Evolutionary conservation across 2,113 vertebrate genomes (phyloP), one percentile per base, ranked within the genome.

Genomic region (Colistium nudipinnis): DNA sequence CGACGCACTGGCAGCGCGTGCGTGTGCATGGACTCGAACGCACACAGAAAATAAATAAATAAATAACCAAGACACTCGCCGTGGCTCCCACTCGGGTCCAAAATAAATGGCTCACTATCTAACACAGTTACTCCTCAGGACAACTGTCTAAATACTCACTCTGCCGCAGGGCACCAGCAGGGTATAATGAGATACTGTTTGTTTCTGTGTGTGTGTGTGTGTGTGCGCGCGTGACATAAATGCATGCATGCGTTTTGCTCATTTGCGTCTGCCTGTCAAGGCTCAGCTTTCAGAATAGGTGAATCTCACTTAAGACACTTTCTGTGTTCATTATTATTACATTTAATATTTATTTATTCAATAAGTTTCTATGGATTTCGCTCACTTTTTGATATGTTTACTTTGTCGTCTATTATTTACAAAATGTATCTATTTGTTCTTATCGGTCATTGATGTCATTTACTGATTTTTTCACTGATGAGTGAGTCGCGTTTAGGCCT

Each of bases 31-130:
- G 30, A 10, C 48, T 35, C 56, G n/a, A 31, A 57, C 45, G 25
- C 54, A 65, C 45, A 38, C 57, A 39, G 7, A 36, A 25, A n/a
- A 4, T n/a, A n/a, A n/a, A n/a, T n/a, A n/a, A n/a, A n/a, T n/a
- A n/a, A n/a, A n/a, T n/a, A n/a, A n/a, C n/a, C n/a, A n/a, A n/a
- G n/a, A n/a, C n/a, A n/a, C n/a, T n/a, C n/a, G n/a, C n/a, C n/a
- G n/a, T 5, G 55, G 67, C 65, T 85, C 82, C 80, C 70, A 22
- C n/a, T n/a, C n/a, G 87, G 80, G 69, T 48, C 25, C 48, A 74
- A 81, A 81, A 70, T 83, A 83, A 88, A 85, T 87, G 82, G 67
- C 74, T 75, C 70, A 64, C 68, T 55, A 44, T 78, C 53, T 62
- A 80, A 70, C 71, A 43, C 54, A 35, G 70, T 54, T 68, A 79